Percentiles rank a stretch among this genome's conserved stretches.
Evolutionary conservation across 1,140 invertebrate genomes (phyloP).

Genomic region (Chrysopa pallens): DNA sequence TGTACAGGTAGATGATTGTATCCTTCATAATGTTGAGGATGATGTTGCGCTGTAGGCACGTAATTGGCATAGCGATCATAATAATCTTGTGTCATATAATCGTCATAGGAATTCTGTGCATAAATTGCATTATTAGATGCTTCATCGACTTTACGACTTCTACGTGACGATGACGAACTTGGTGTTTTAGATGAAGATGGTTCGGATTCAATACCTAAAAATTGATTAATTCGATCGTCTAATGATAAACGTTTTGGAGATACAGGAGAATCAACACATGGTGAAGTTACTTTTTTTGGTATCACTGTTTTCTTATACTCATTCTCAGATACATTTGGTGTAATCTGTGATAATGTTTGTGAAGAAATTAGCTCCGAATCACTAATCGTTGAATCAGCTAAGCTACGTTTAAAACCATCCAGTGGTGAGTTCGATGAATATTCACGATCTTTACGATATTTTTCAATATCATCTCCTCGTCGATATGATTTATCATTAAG

Average conservation of each 20-base stretch:
- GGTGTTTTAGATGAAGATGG: background rate
- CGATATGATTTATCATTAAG: background rate
- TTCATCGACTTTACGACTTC: too few species aligned
- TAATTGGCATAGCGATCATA: background rate
- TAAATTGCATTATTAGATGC: background rate
- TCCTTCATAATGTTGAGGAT: too few species aligned
- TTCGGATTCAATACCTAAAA: conserved; percentile 11
- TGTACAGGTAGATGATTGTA: too few species aligned
- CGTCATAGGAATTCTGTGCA: background rate
- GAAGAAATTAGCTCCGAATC: conserved; percentile 23
- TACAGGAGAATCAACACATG: background rate
- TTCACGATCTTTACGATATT: background rate
- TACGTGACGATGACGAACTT: too few species aligned
- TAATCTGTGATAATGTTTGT: conserved; percentile 6
- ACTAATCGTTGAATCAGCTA: conserved; percentile 29
- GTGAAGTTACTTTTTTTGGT: background rate
- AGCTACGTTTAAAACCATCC: conserved; percentile 20
- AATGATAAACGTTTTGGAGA: conserved; percentile 15
- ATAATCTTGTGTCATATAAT: background rate
- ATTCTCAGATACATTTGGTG: background rate
- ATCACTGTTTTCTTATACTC: background rate
- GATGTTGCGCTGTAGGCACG: background rate
- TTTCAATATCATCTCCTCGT: background rate
- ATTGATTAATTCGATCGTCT: conserved; percentile 18
- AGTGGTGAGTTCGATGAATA: conserved; percentile 11